Percentiles rank a stretch among this genome's conserved stretches.
Evolutionary conservation across 1,140 invertebrate species (phyloP).

Genomic region (Nephila pilipes): DNA sequence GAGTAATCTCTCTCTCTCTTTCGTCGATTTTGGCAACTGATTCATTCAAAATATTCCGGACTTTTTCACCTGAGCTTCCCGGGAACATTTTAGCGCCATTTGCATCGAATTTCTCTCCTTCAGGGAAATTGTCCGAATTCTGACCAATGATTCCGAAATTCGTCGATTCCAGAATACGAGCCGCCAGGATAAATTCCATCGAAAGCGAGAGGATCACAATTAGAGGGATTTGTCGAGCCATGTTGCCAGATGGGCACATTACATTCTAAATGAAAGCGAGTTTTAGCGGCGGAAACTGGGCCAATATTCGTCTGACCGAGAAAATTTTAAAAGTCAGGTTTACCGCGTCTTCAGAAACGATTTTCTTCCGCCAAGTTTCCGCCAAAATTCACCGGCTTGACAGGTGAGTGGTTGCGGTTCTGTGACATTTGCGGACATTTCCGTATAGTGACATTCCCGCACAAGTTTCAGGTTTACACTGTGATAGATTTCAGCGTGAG

Average conservation of each 20-base stretch:
- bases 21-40: neutral
- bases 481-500: neutral
- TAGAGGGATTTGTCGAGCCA: constrained; percentile 2
- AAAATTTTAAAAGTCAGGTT: constrained; percentile 47
- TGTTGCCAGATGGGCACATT: constrained; percentile 52
- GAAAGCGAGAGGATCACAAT: neutral
- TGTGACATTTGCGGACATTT: neutral
- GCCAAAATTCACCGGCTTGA: constrained; percentile 1
- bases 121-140: neutral
- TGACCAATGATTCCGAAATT: constrained; percentile 48
- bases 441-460: neutral
- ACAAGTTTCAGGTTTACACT: neutral
- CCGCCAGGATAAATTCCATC: neutral
- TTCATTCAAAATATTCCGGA: neutral
- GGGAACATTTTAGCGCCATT: neutral
- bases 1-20: neutral
- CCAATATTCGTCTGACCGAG: constrained; percentile 41
- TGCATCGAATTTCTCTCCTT: neutral
- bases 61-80: neutral
- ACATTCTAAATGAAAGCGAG: constrained; percentile 68
- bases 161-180: neutral
- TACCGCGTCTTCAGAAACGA: neutral
- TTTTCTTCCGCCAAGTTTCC: constrained; percentile 44
- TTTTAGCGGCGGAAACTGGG: constrained; percentile 15
- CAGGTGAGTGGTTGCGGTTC: neutral